Conservation (phyloP, 2,888 invertebrate genomes). For the Zygaena filipendulae region DNA sequence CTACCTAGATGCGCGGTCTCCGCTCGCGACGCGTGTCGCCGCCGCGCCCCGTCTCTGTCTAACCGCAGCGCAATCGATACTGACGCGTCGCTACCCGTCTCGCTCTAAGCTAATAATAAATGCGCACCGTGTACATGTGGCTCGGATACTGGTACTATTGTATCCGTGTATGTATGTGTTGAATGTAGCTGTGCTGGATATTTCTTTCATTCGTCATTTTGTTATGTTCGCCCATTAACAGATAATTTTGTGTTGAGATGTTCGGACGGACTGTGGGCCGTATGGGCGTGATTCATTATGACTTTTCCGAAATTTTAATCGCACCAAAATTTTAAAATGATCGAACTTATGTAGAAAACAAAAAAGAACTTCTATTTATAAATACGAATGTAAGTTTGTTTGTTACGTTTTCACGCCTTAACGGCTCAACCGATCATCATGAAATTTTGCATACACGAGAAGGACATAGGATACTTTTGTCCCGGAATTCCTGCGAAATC, state of each 20-base stretch:
- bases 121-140: slow-evolving; percentile 20
- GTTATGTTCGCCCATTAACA: slow-evolving; percentile 20
- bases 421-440: too few species aligned
- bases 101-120: slow-evolving; percentile 52
- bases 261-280: too few species aligned
- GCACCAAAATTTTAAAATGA: too few species aligned
- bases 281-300: too few species aligned
- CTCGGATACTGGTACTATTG: slow-evolving; percentile 10
- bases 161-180: slow-evolving; percentile 19
- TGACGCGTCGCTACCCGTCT: slow-evolving; percentile 24
- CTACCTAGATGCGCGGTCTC: slow-evolving; percentile 34
- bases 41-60: slow-evolving; percentile 28
- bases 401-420: too few species aligned
- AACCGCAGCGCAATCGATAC: slow-evolving; percentile 36
- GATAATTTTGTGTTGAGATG: slow-evolving; percentile 5
- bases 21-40: slow-evolving; percentile 26
- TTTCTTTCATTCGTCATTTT: slow-evolving; percentile 29
- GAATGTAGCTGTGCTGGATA: slow-evolving; percentile 30
- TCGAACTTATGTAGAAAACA: too few species aligned
- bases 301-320: too few species aligned
- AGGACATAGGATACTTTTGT: too few species aligned
- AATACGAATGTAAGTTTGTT: too few species aligned
- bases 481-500: too few species aligned
- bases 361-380: too few species aligned
- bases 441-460: too few species aligned